Conservation (phyloP, 2,888 invertebrate genomes). For the Zootermopsis nevadensis region DNA sequence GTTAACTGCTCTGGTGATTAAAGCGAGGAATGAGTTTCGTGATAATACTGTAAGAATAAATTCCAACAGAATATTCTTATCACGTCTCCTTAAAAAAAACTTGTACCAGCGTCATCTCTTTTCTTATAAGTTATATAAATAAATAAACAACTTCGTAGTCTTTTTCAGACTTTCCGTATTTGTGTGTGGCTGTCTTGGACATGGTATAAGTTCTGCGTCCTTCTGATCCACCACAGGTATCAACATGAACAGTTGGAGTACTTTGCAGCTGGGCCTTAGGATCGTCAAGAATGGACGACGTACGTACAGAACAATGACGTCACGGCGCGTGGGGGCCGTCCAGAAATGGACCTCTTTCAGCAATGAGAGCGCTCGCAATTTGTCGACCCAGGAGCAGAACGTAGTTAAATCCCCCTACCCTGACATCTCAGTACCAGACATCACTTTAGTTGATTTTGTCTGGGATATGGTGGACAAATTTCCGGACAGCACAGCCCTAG, state of each 20-base stretch:
- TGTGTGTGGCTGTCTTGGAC: too few species aligned
- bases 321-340: background rate
- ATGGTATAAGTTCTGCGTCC: too few species aligned
- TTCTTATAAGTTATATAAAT: too few species aligned
- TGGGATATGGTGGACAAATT: conserved; percentile 69
- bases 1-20: too few species aligned
- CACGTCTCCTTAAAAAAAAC: too few species aligned
- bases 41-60: too few species aligned
- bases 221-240: background rate
- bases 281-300: background rate
- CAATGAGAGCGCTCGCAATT: background rate
- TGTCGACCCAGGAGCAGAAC: conserved; percentile 11
- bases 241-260: background rate
- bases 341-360: background rate
- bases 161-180: too few species aligned
- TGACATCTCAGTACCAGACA: conserved; percentile 67
- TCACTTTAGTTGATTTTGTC: conserved; percentile 70
- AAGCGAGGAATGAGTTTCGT: too few species aligned
- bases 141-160: too few species aligned
- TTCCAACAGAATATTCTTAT: too few species aligned
- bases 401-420: conserved; percentile 60
- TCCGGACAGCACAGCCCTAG: conserved; percentile 72
- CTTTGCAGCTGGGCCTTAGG: background rate
- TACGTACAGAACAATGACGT: background rate
- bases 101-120: too few species aligned